These are phyloP conservation scores for Tribolium freemani DNA, from an alignment of 2,888 invertebrate genomes.

Conservation along the genomic window DNA sequence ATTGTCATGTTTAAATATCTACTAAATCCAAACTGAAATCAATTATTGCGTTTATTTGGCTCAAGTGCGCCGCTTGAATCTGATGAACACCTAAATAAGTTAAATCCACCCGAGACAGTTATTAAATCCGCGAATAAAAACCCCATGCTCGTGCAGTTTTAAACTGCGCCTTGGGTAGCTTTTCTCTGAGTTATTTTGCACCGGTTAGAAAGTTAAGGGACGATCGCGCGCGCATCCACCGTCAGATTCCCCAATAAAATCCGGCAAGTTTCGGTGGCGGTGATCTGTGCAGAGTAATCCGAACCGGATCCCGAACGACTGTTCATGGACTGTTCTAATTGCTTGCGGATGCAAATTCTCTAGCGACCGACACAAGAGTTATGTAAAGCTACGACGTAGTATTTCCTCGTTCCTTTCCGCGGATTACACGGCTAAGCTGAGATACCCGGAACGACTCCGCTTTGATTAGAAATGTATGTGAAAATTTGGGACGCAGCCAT, in stretches of 20 bases:
- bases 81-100: not conserved
- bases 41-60: not conserved
- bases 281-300: conserved; percentile 29
- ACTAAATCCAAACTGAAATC: not conserved
- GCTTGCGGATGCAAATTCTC: conserved; percentile 53
- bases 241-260: conserved; percentile 37
- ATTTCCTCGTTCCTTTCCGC: conserved; percentile 10
- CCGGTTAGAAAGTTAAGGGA: conserved; percentile 28
- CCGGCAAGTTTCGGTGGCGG: conserved; percentile 37
- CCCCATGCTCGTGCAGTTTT: conserved; percentile 20
- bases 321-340: conserved; percentile 48
- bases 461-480: not conserved
- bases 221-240: conserved; percentile 21
- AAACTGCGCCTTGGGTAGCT: conserved; percentile 21
- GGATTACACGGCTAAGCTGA: conserved; percentile 4
- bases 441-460: not conserved
- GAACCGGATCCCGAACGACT: conserved; percentile 34
- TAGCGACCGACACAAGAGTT: conserved; percentile 44
- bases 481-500: too few species aligned
- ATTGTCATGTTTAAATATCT: too few species aligned
- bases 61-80: not conserved
- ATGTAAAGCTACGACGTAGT: conserved; percentile 39
- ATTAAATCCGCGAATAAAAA: conserved; percentile 7
- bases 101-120: not conserved
- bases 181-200: conserved; percentile 23